Evolutionary conservation across 2,113 vertebrate genomes (phyloP), one percentile per base, ranked within the genome.

Genomic region (Salminus brasiliensis): DNA sequence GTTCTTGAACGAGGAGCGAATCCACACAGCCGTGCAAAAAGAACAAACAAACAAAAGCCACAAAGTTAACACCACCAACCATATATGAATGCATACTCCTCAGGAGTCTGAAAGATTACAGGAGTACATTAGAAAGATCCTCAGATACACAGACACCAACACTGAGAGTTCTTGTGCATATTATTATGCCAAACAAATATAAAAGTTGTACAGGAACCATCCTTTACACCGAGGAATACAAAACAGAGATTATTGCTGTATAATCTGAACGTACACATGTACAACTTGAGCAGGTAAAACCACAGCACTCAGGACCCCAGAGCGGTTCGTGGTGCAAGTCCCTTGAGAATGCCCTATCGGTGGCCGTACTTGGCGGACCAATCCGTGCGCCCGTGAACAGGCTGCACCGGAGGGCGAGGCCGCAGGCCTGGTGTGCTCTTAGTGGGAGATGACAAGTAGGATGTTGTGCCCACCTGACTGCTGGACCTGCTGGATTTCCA

Each of bases 321-420:
- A 93, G 93, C 39, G 87, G 86, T 0, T 94, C 91, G 86, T 94
- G 72, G 10, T 94, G 49, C 4, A 1, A 11, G 62, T 53, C 25
- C 92, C 89, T 0, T 43, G 1, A 18, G 25, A 34, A 6, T 5
- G 16, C 45, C 43, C 91, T 96, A 99, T 74, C 94, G 93, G 83
- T 95, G 96, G 81, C 95, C 94, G 0, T 99, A 98, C 89, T 99
- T 99, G 83, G 97, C 95, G 2, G 93, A 85, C 97, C 97, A 99
- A 89, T 99, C 97, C 47, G 95, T 95, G 87, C 97, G 93, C 80
- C 97, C 96, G 0, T 97, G 96, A 30, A 99, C 92, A 0, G 96
- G 92, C 86, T 95, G 93, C 25, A 94, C 81, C 0, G 93, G 83
- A 32, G 94, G 94, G 81, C 0, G 92, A 93, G 69, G 12, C 91